Percentiles rank a stretch among this genome's conserved stretches.
phyloP scores from a whole-genome alignment of 2,113 vertebrate species.

The Perccottus glenii region DNA sequence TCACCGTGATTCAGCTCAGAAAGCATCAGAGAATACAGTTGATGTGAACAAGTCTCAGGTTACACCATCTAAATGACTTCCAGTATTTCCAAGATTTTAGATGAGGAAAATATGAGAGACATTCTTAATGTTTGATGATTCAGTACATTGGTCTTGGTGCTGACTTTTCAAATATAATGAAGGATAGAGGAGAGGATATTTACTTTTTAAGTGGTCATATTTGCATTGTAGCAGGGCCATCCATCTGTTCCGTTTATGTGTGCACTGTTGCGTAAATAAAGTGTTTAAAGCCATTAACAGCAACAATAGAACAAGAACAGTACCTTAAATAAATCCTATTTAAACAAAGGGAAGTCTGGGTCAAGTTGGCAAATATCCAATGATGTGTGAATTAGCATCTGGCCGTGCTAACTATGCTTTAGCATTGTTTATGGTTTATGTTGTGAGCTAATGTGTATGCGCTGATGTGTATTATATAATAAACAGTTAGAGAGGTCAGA shows the following conservation, averaged over 20 bases:
- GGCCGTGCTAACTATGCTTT: background rate
- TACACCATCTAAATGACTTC: background rate
- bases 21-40: background rate
- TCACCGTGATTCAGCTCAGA: conserved; percentile 3
- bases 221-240: conserved; percentile 23
- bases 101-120: no score
- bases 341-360: background rate
- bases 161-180: no score
- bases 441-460: no score
- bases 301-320: background rate
- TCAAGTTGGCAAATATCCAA: background rate
- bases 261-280: conserved; percentile 2
- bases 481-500: conserved; percentile 53
- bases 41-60: background rate
- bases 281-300: background rate
- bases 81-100: background rate
- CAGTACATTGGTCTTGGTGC: no score
- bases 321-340: background rate
- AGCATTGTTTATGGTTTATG: background rate
- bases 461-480: conserved; percentile 22
- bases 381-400: background rate
- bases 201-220: background rate
- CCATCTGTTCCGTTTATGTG: conserved; percentile 30
- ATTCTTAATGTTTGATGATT: no score
- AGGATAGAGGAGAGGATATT: background rate